Percentiles rank a stretch among this genome's conserved stretches.
Evolutionary conservation across 2,113 vertebrate species (phyloP).

Genomic region (Indri indri): DNA sequence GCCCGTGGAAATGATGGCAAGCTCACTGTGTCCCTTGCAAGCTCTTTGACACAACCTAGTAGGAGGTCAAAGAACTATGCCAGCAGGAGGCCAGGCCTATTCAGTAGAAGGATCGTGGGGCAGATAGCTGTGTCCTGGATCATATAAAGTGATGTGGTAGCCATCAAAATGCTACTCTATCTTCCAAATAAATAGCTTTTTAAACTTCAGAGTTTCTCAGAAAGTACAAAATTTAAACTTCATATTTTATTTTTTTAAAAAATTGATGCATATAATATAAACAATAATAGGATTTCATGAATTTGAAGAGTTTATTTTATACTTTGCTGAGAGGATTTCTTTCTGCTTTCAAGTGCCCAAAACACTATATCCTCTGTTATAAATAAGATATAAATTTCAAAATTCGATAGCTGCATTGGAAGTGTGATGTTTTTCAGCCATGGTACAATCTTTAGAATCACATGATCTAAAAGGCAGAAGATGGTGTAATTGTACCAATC

Average conservation of each 20-base stretch:
- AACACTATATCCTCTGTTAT: neutral
- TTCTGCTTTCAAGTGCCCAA: neutral
- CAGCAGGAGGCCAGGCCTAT: neutral
- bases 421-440: neutral
- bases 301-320: neutral
- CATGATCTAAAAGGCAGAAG: neutral
- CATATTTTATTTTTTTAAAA: neutral
- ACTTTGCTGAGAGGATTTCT: neutral
- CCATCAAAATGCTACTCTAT: neutral
- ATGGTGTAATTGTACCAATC: neutral
- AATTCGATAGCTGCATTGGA: neutral
- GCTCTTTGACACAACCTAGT: constrained; percentile 34
- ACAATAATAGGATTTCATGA: neutral
- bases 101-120: neutral
- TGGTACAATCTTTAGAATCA: neutral
- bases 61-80: neutral
- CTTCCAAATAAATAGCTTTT: neutral
- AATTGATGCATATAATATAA: neutral
- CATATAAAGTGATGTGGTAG: neutral
- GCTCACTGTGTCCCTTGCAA: neutral
- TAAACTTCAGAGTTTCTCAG: neutral
- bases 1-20: neutral
- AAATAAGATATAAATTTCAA: constrained; percentile 11
- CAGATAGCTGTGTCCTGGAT: neutral
- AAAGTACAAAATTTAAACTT: neutral